Conservation (phyloP, 2,888 invertebrate genomes). For the Punctoribates punctum region DNA sequence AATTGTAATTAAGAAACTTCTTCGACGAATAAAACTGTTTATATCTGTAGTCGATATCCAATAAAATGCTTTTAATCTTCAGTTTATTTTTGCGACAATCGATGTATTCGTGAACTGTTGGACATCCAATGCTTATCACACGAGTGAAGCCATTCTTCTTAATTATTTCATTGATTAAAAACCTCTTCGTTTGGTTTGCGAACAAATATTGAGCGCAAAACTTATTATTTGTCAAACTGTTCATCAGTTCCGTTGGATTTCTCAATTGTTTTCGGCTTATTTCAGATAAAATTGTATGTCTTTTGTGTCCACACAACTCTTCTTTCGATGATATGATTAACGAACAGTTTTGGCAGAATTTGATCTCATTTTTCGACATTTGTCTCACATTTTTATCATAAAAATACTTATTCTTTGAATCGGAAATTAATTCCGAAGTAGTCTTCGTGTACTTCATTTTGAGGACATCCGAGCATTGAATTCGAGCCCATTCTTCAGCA, state of each 20-base stretch:
- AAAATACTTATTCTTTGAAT: slow-evolving; percentile 50
- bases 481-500: slow-evolving; percentile 54
- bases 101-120: slow-evolving; percentile 71
- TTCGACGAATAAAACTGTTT: slow-evolving; percentile 53
- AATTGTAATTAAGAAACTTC: slow-evolving; percentile 77
- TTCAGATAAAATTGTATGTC: slow-evolving; percentile 48
- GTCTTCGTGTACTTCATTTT: slow-evolving; percentile 36
- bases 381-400: slow-evolving; percentile 26
- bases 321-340: slow-evolving; percentile 50
- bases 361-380: slow-evolving; percentile 43
- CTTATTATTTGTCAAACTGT: slow-evolving; percentile 67
- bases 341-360: slow-evolving; percentile 52
- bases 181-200: slow-evolving; percentile 63
- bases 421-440: no score
- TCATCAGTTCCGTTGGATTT: slow-evolving; percentile 58
- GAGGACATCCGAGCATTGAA: slow-evolving; percentile 12
- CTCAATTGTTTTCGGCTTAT: slow-evolving; percentile 49
- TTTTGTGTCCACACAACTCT: slow-evolving; percentile 49
- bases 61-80: slow-evolving; percentile 62
- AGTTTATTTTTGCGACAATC: slow-evolving; percentile 49
- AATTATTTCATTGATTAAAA: slow-evolving; percentile 58
- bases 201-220: slow-evolving; percentile 87
- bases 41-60: slow-evolving; percentile 75
- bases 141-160: slow-evolving; percentile 49
- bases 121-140: slow-evolving; percentile 80